phyloP scores from a whole-genome alignment of 2,888 invertebrate genomes.

The Leptinotarsa peninsularis region DNA sequence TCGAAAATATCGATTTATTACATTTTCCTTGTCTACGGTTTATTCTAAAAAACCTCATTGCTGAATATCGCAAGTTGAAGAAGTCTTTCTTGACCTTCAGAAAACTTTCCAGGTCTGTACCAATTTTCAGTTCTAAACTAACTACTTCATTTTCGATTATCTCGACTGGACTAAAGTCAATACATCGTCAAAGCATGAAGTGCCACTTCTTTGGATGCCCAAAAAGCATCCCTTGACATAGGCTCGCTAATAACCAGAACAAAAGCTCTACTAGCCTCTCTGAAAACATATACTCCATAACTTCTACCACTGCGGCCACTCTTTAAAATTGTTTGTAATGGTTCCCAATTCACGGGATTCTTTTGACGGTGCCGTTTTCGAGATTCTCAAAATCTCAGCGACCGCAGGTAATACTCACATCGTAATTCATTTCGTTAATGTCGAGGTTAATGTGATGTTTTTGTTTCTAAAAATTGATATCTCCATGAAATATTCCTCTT shows the following conservation, averaged over 20 bases:
- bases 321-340: constrained; percentile 63
- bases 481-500: too few species aligned
- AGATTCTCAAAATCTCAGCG: constrained; percentile 29
- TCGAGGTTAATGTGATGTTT: too few species aligned
- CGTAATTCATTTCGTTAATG: constrained; percentile 18
- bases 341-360: constrained; percentile 62
- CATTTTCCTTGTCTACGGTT: too few species aligned
- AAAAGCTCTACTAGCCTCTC: constrained; percentile 60
- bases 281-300: constrained; percentile 59
- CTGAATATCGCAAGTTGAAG: too few species aligned
- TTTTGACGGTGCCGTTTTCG: constrained; percentile 45
- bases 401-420: constrained; percentile 23
- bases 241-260: constrained; percentile 61
- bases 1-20: too few species aligned
- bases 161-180: background rate
- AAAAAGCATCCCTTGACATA: constrained; percentile 49
- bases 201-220: constrained; percentile 27
- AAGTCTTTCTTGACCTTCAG: too few species aligned
- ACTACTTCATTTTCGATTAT: too few species aligned
- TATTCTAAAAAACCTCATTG: too few species aligned
- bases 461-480: too few species aligned
- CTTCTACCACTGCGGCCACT: constrained; percentile 50
- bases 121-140: too few species aligned
- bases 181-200: constrained; percentile 1
- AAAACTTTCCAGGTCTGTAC: too few species aligned